These are phyloP conservation scores for Tachuris rubrigastra DNA, from an alignment of 2,113 vertebrate genomes.

Conservation along the genomic window DNA sequence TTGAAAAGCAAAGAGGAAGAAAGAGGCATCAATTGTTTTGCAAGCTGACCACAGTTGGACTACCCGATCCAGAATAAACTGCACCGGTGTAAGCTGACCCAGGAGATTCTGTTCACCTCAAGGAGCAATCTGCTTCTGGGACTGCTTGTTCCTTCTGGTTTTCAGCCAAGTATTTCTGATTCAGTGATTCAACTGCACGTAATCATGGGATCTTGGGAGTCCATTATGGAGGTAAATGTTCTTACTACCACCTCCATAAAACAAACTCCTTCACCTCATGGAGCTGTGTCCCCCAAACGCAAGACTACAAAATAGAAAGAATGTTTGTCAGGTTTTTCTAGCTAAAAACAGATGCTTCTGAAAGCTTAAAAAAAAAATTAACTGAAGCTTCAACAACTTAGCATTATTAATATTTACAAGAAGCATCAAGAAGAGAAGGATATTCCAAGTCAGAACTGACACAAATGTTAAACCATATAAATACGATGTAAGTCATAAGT, in stretches of 20 bases:
- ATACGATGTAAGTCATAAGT: not conserved
- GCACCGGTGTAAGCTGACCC: not conserved
- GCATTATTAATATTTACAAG: not conserved
- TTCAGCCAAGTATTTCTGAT: not conserved
- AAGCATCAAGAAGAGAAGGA: not conserved
- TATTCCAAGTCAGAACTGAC: not conserved
- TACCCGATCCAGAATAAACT: conserved; percentile 12
- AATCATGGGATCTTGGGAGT: not conserved
- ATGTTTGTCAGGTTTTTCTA: not conserved
- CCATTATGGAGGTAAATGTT: not conserved
- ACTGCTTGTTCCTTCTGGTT: not conserved
- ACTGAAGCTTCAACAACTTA: not conserved
- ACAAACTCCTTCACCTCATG: not conserved
- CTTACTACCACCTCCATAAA: not conserved
- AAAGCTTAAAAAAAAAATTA: not conserved
- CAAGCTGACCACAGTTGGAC: not conserved
- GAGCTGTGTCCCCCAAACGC: not conserved
- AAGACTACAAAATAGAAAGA: not conserved
- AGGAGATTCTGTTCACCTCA: not conserved
- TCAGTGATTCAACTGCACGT: not conserved
- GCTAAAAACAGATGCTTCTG: not conserved
- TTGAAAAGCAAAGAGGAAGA: not conserved
- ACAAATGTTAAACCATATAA: not conserved
- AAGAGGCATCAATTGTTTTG: not conserved
- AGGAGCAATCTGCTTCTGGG: not conserved